Percentiles rank a stretch among this genome's conserved stretches.
Conservation (phyloP, 1,140 invertebrate species). For the Philotrypesis tridentata region DNA sequence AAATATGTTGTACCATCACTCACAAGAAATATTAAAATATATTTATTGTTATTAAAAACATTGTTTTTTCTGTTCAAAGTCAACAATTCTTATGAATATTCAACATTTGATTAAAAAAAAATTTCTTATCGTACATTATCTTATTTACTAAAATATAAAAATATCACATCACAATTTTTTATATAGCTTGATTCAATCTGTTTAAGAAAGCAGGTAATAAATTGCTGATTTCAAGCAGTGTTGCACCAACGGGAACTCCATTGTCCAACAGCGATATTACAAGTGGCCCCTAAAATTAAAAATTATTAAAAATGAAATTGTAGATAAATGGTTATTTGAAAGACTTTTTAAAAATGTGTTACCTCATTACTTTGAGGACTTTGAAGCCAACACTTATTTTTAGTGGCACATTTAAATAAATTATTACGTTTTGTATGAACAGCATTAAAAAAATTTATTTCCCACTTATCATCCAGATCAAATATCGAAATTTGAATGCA, state of each 20-base stretch:
- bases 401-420: constrained; percentile 53
- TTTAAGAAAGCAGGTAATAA: constrained; percentile 58
- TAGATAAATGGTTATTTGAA: neutral
- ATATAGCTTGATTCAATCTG: constrained; percentile 45
- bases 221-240: constrained; percentile 55
- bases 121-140: neutral
- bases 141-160: neutral
- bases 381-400: constrained; percentile 60
- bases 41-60: constrained; percentile 38
- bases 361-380: constrained; percentile 63
- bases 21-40: constrained; percentile 22
- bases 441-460: constrained; percentile 59
- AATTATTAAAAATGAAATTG: neutral
- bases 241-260: constrained; percentile 54
- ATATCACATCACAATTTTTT: neutral
- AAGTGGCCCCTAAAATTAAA: constrained; percentile 57
- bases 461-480: constrained; percentile 50
- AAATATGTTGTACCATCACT: constrained; percentile 22
- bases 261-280: constrained; percentile 58
- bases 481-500: constrained; percentile 52
- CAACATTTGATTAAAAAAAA: constrained; percentile 2
- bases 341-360: constrained; percentile 31
- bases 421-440: constrained; percentile 56
- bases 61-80: constrained; percentile 28
- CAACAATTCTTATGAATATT: neutral